Percentiles rank a stretch among this genome's conserved stretches.
phyloP scores from a whole-genome alignment of 2,113 vertebrate genomes.

The Vombatus ursinus region DNA sequence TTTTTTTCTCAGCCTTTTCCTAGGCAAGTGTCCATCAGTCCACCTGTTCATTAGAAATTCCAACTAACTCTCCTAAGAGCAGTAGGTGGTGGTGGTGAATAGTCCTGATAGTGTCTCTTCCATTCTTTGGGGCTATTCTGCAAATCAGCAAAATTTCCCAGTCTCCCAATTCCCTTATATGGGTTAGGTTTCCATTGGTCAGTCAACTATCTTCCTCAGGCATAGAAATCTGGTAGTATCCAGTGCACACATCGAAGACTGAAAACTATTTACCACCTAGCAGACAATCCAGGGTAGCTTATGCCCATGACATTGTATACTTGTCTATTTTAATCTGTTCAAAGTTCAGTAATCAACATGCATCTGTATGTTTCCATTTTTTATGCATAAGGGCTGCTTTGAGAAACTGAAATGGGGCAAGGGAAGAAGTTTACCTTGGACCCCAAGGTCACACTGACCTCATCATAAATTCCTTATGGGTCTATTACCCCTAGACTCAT shows the following conservation, averaged over 20 bases:
- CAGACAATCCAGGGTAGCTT: too few species aligned
- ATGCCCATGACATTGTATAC: too few species aligned
- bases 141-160: background rate
- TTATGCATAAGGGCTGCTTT: background rate
- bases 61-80: background rate
- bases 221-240: background rate
- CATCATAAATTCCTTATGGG: background rate
- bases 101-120: background rate
- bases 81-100: background rate
- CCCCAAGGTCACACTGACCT: background rate
- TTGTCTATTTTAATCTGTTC: too few species aligned
- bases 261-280: background rate
- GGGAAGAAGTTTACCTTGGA: background rate
- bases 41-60: background rate
- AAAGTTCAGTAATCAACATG: background rate
- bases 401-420: background rate
- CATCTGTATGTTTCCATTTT: background rate
- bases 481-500: background rate
- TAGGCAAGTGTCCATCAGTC: background rate
- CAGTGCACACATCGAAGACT: background rate
- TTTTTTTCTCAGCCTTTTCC: background rate
- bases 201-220: background rate
- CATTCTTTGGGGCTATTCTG: background rate
- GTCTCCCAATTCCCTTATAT: background rate
- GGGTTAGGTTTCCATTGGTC: background rate